Base-by-base conservation (phyloP, 2,888 invertebrate genomes). In the Adelphocoris suturalis region DNA sequence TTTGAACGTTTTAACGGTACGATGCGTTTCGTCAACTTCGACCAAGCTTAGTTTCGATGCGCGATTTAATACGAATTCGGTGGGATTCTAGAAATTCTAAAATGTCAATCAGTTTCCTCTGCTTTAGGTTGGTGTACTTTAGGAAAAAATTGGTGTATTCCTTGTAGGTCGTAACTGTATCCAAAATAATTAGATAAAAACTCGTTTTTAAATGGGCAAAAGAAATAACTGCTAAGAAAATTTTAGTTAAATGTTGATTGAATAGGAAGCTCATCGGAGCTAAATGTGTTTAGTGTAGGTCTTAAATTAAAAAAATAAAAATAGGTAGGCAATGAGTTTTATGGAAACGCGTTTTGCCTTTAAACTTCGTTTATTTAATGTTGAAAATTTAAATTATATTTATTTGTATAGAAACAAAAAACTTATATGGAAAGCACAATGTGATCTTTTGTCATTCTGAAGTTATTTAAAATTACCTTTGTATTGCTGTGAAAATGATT, bases 321-420 rank as follows among this genome's bases (percentile, higher is more conserved):
- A 9, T 85, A 85, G 61, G 27, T 85, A 85, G 57, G 57, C 61
- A 55, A 57, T 55, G 57, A 52, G 55, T 19, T 52, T 82, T 57
- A 84, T 61, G 57, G 61, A 85, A 61, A 61, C 85, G 61, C 68
- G 68, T 23, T 23, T 85, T 85, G 85, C 85, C 85, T 61, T 85
- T 85, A 85, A 86, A 88, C 84, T 55, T 76, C 90, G 87, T 90
- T 57, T 90, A 87, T 90, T 57, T 90, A 87, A 91, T 90, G 91
- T 90, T 91, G 91, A 89, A 90, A 87, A 90, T 90, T 90, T 57
- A 90, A 91, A 90, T 86, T 90, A 75, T 91, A 88, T 90, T 91
- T 90, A 87, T 90, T 90, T 89, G 80, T 89, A 89, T 76, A 89
- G 87, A 90, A 78, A 86, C 68, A 82, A 89, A 87, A 90, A 78